phyloP scores from a whole-genome alignment of 1,140 invertebrate genomes.

The Rhagoletis pomonella region DNA sequence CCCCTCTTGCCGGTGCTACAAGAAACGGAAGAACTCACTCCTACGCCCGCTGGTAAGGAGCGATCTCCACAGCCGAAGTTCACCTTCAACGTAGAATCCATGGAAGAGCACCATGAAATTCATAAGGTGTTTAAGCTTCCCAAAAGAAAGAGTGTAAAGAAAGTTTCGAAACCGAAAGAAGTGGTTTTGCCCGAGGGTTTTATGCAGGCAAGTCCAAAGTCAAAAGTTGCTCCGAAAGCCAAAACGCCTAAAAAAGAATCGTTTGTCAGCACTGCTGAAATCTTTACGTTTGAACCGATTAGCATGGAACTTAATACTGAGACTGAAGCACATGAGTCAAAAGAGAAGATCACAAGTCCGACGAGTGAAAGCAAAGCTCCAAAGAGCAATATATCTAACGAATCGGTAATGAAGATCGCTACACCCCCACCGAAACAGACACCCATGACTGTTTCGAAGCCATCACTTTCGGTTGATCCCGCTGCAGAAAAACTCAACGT shows the following conservation, averaged over 20 bases:
- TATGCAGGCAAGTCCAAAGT: conserved; percentile 65
- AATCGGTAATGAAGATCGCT: background rate
- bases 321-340: conserved; percentile 53
- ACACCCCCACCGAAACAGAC: background rate
- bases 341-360: background rate
- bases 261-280: conserved; percentile 61
- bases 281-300: conserved; percentile 66
- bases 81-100: conserved; percentile 66
- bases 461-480: conserved; percentile 34
- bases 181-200: conserved; percentile 65
- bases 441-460: background rate
- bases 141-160: conserved; percentile 67
- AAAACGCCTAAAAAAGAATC: conserved; percentile 54
- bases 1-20: conserved; percentile 62
- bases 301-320: conserved; percentile 53
- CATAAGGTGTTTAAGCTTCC: conserved; percentile 70
- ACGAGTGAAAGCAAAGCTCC: background rate
- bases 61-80: conserved; percentile 64
- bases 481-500: background rate
- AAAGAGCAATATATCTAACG: background rate
- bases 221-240: conserved; percentile 12
- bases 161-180: conserved; percentile 38
- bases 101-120: conserved; percentile 71
- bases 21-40: conserved; percentile 59
- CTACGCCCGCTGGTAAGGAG: background rate